Conservation (phyloP, 2,888 invertebrate genomes). For the Taphrorychus bicolor region DNA sequence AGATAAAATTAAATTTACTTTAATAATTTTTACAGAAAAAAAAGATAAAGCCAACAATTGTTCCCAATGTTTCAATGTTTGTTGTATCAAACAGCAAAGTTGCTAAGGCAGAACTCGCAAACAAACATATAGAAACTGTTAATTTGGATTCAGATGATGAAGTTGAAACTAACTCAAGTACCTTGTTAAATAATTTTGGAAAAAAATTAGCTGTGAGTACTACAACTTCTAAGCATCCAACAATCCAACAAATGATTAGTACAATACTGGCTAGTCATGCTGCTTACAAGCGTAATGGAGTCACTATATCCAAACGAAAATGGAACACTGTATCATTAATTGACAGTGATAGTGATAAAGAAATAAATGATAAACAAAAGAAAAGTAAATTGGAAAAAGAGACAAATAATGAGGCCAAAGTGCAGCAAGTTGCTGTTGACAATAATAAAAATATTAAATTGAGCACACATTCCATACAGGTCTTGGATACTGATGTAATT, state of each 20-base stretch:
- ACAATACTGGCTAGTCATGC: background rate
- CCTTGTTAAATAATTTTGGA: background rate
- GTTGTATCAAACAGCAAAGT: background rate
- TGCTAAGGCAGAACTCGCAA: background rate
- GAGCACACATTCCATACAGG: no score
- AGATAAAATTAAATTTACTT: background rate
- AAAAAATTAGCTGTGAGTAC: background rate
- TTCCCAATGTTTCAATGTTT: background rate
- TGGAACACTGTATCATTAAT: constrained; percentile 18
- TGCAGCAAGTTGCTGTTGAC: background rate
- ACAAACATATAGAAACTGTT: constrained; percentile 16
- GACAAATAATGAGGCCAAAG: background rate
- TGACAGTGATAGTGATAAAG: constrained; percentile 33
- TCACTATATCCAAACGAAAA: background rate
- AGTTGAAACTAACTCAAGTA: background rate
- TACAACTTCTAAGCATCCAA: no score
- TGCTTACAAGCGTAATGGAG: background rate
- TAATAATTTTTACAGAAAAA: background rate
- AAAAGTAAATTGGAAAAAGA: no score
- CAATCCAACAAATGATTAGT: background rate
- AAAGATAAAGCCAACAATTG: background rate
- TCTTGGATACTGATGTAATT: background rate
- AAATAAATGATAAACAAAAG: constrained; percentile 17
- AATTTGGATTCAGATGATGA: constrained; percentile 30
- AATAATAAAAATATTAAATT: background rate